Conservation (phyloP, 2,888 invertebrate genomes). For the Calliphora vomitoria region DNA sequence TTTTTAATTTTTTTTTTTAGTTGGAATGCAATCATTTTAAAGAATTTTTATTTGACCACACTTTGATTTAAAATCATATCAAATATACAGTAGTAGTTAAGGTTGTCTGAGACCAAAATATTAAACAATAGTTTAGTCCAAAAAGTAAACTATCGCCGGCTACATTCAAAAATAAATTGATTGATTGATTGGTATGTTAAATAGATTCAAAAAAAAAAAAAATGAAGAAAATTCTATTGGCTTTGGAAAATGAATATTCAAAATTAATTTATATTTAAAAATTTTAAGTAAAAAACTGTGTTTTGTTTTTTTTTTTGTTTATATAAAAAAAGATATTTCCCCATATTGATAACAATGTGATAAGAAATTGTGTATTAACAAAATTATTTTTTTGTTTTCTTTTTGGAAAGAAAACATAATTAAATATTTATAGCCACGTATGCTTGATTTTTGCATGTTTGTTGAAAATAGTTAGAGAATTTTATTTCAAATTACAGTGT, state of each 20-base stretch:
- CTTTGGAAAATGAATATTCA: background rate
- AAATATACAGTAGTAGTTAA: constrained; percentile 10
- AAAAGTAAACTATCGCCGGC: background rate
- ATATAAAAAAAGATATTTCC: background rate
- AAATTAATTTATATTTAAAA: background rate
- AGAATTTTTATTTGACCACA: constrained; percentile 22
- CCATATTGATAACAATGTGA: background rate
- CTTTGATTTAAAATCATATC: constrained; percentile 34
- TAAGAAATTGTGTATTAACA: background rate
- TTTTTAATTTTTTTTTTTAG: background rate
- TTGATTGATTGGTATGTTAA: constrained; percentile 49
- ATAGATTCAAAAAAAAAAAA: background rate
- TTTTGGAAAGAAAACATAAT: background rate
- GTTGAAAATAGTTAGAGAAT: background rate
- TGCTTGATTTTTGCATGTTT: constrained; percentile 46
- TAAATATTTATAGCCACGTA: constrained; percentile 32
- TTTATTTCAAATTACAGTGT: background rate
- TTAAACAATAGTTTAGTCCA: constrained; percentile 30
- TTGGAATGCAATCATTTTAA: constrained; percentile 27
- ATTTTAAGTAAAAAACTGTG: background rate
- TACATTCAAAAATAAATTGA: background rate
- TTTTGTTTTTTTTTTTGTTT: background rate
- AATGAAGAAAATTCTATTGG: constrained; percentile 21
- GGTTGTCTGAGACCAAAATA: constrained; percentile 5
- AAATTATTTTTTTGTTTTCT: constrained; percentile 7